Evolutionary conservation across 2,113 vertebrate genomes (phyloP).

Genomic region (Eupsittula cactorum): DNA sequence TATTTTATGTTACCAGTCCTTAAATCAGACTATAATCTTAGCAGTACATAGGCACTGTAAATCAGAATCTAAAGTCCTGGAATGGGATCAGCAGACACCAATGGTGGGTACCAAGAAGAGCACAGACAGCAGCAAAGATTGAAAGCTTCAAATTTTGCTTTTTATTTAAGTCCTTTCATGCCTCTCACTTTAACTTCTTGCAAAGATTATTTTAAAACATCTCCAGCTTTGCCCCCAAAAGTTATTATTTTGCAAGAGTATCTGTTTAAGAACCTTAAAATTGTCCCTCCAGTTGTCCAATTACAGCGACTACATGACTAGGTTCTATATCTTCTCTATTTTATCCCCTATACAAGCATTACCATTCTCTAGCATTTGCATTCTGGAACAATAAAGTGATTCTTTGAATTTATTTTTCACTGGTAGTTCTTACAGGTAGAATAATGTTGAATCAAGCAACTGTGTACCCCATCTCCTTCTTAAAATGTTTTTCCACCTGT

Average conservation of each 20-base stretch:
- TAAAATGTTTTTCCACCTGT: not conserved
- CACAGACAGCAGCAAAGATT: not conserved
- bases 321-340: not conserved
- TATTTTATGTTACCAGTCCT: not conserved
- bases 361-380: not conserved
- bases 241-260: not conserved
- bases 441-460: not conserved
- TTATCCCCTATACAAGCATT: not conserved
- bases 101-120: not conserved
- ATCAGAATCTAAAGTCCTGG: not conserved
- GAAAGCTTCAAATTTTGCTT: not conserved
- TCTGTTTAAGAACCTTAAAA: not conserved
- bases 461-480: not conserved
- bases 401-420: not conserved
- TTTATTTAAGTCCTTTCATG: not conserved
- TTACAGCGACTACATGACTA: fast-evolving
- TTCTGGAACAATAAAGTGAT: not conserved
- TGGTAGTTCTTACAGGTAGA: not conserved
- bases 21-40: not conserved
- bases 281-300: not conserved
- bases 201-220: not conserved
- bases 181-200: not conserved
- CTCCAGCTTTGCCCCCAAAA: not conserved
- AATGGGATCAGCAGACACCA: not conserved
- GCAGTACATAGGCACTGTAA: not conserved